Base-by-base conservation (phyloP, 2,888 invertebrate genomes). In the Agrotis puta region DNA sequence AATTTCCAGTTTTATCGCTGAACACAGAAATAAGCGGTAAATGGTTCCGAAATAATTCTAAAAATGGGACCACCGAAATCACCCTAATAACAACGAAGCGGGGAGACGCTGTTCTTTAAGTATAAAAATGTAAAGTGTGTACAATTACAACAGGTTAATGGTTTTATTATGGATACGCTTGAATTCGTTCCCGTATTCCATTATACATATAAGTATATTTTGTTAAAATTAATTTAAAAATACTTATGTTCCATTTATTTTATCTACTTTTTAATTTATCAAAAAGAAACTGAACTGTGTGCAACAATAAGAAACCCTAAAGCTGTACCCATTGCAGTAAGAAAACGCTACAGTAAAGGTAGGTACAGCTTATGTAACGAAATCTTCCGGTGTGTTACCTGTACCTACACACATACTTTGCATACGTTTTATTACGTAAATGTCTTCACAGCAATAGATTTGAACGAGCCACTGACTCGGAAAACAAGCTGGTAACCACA, bases 401-500 rank as follows among this genome's bases (percentile, higher is more conserved):
- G 56, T 27, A 58, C n/a, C n/a, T n/a, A n/a, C 33, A 69, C 3
- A 66, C 18, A 33, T 11, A n/a, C 11, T 22, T 45, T 11, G 22
- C 27, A 48, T 43, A 77, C 56, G 71, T 64, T 50, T 33, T 47
- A 48, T 71, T 62, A 74, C 59, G 64, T 76, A 66, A 79, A 79
- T 77, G 71, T 87, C 80, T 87, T 85, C 81, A 78, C 80, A 81
- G 81, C 79, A 77, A 76, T 81, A 80, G 79, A 84, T 88, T 84
- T 83, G 68, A 79, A 57, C 88, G 76, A 79, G 63, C 80, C 92
- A 92, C 64, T 91, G 92, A 84, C 62, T 88, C 70, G 92, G 92
- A 93, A 93, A 93, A 92, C 88, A 86, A 91, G 85, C 85, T 63
- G 79, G 76, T n/a, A 82, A 76, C 82, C 82, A 85, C 75, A 83